Percentiles rank a stretch among this genome's conserved stretches.
Evolutionary conservation across 1,140 invertebrate genomes (phyloP).

Genomic region (Zelostemma sp.): DNA sequence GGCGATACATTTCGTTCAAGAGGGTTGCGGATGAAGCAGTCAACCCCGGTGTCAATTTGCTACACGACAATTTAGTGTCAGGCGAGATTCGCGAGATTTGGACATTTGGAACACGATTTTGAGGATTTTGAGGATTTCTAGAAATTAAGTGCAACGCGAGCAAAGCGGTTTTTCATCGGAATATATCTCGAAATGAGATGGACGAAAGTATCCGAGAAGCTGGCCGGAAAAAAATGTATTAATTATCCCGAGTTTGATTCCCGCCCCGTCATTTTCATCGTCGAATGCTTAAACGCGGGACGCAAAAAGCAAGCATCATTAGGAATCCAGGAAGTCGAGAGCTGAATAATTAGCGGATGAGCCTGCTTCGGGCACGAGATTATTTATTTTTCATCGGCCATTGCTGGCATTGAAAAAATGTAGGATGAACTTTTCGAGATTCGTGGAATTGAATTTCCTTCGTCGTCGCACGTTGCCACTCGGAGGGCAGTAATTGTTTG

Average conservation of each 20-base stretch:
- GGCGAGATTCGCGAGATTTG: no score
- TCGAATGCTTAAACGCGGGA: not conserved
- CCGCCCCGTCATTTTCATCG: no score
- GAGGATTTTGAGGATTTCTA: no score
- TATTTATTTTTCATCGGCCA: no score
- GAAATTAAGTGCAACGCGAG: not conserved
- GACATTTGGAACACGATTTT: no score
- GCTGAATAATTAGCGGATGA: not conserved
- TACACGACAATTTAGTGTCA: constrained; percentile 28
- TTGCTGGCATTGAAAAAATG: not conserved
- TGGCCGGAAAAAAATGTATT: no score
- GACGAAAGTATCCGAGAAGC: no score
- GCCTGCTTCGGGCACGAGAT: not conserved
- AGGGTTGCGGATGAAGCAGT: constrained; percentile 41
- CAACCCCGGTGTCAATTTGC: constrained; percentile 29
- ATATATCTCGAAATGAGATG: no score
- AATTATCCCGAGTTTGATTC: no score
- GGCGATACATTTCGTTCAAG: constrained; percentile 52
- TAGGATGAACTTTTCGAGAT: not conserved
- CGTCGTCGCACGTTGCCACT: constrained; percentile 9
- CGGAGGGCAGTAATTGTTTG: constrained; percentile 26
- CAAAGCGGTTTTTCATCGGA: not conserved
- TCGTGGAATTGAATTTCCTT: not conserved
- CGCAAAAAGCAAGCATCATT: not conserved
- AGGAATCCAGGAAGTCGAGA: not conserved